Conservation (phyloP, 2,113 vertebrate species). For the Campylomormyrus numenius region DNA sequence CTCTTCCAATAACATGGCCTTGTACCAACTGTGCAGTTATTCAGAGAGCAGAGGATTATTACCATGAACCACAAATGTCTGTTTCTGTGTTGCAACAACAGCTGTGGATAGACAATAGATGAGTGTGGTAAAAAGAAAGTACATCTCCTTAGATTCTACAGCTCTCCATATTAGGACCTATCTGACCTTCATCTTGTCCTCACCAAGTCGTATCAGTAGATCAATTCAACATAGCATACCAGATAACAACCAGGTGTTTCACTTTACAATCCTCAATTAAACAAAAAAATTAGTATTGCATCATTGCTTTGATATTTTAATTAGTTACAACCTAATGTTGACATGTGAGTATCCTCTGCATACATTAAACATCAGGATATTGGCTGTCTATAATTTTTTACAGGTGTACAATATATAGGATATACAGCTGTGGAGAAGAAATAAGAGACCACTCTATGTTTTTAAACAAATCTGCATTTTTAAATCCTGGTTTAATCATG, state of each 20-base stretch:
- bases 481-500: too few species aligned
- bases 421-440: neutral
- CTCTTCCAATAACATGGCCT: neutral
- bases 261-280: neutral
- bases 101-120: neutral
- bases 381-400: neutral
- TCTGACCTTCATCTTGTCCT: neutral
- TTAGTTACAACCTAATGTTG: neutral
- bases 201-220: neutral
- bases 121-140: neutral
- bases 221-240: neutral
- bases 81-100: neutral
- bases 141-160: neutral
- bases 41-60: neutral
- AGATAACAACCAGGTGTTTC: neutral
- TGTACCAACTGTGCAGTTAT: neutral
- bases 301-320: neutral
- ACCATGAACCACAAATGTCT: neutral
- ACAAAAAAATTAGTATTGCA: neutral
- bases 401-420: neutral
- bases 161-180: neutral
- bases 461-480: too few species aligned
- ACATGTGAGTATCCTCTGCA: neutral
- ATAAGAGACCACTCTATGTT: too few species aligned
- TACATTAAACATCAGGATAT: neutral